A percentile compares a stretch with the other conserved stretches of the same genome.
Evolutionary conservation across 2,888 invertebrate genomes (phyloP).

Genomic region (Fragum whitleyi): DNA sequence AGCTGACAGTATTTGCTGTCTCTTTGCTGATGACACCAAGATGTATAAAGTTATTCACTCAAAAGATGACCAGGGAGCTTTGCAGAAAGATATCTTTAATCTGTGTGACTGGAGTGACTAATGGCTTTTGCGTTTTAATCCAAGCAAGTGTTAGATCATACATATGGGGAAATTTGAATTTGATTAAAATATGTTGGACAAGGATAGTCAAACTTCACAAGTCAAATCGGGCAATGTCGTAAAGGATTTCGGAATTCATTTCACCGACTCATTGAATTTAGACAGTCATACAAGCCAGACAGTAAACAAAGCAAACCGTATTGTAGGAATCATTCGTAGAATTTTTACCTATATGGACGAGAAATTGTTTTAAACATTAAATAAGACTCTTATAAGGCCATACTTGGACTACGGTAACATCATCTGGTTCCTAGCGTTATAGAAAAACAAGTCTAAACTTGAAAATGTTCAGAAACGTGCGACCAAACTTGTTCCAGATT

Average conservation of each 20-base stretch:
- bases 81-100: conserved; percentile 35
- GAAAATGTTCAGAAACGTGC: conserved; percentile 21
- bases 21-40: conserved; percentile 49
- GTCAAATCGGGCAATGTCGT: conserved; percentile 11
- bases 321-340: conserved; percentile 33
- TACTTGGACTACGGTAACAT: conserved; percentile 34
- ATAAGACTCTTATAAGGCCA: conserved; percentile 31
- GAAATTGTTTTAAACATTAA: conserved; percentile 18
- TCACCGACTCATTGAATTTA: conserved; percentile 27
- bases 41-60: conserved; percentile 17
- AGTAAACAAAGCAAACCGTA: conserved; percentile 32
- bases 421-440: conserved; percentile 14
- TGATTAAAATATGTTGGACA: conserved; percentile 29
- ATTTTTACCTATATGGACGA: conserved; percentile 41
- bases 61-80: neutral
- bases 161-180: conserved; percentile 11
- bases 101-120: conserved; percentile 41
- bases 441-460: conserved; percentile 30
- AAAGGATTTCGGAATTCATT: conserved; percentile 24
- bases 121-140: conserved; percentile 40
- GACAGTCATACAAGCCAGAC: conserved; percentile 13
- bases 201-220: neutral
- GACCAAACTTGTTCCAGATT: conserved; percentile 24
- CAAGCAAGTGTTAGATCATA: conserved; percentile 32
- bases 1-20: conserved; percentile 5